These are phyloP conservation scores for Clanis bilineata DNA, from an alignment of 2,888 invertebrate species.

Conservation along the genomic window DNA sequence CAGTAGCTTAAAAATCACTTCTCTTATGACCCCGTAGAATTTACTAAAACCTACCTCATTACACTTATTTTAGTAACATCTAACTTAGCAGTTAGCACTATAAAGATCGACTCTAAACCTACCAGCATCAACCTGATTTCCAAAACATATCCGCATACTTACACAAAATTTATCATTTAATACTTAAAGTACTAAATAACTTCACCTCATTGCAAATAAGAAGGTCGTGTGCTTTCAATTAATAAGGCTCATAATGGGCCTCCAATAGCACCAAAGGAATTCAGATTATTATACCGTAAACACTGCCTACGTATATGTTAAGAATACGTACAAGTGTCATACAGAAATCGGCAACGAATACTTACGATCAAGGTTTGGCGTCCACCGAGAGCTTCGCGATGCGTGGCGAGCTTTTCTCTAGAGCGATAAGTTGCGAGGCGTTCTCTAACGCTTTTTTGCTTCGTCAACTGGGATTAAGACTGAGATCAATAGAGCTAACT, in stretches of 20 bases:
- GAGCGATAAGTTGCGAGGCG: not conserved
- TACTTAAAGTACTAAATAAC: not conserved
- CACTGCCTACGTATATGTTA: conserved; percentile 1
- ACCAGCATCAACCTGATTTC: not conserved
- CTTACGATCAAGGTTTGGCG: not conserved
- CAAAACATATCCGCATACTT: not conserved
- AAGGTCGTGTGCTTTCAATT: conserved; percentile 3
- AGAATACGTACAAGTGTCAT: conserved; percentile 5
- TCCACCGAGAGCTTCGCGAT: not conserved
- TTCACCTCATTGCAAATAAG: not conserved
- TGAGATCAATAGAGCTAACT: too few species aligned
- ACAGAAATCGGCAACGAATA: not conserved
- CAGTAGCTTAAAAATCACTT: too few species aligned
- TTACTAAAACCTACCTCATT: too few species aligned
- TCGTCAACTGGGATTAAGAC: too few species aligned
- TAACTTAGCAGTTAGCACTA: too few species aligned
- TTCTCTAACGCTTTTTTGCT: not conserved
- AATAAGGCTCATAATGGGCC: not conserved
- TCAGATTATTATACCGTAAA: conserved; percentile 11
- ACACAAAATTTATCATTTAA: not conserved
- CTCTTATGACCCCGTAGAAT: too few species aligned
- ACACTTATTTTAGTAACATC: too few species aligned
- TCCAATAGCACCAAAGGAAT: conserved; percentile 4
- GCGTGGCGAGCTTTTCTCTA: not conserved
- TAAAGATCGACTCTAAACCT: not conserved